A percentile compares a stretch with the other conserved stretches of the same genome.
Conservation (phyloP, 2,113 vertebrate species). For the Prochilodus magdalenae region DNA sequence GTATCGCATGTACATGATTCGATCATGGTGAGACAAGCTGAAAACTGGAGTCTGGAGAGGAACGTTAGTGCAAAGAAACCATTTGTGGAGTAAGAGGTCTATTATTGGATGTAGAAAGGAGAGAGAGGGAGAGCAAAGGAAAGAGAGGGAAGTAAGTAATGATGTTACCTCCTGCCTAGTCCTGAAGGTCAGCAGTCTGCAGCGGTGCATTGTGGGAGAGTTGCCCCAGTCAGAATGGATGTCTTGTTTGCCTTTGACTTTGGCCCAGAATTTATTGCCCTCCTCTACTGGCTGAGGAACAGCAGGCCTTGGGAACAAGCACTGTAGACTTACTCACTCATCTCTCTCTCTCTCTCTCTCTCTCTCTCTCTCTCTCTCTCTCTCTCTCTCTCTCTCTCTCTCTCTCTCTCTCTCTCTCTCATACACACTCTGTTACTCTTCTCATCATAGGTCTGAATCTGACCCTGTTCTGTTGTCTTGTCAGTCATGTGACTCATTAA, state of each 20-base stretch:
- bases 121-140: slow-evolving; percentile 63
- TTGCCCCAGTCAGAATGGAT: slow-evolving; percentile 68
- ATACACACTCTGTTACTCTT: background rate
- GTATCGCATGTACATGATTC: slow-evolving; percentile 9
- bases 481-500: slow-evolving; percentile 32
- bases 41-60: slow-evolving; percentile 17
- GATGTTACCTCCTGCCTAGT: slow-evolving; percentile 68
- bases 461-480: slow-evolving; percentile 35
- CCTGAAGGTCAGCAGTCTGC: slow-evolving; percentile 75
- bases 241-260: slow-evolving; percentile 74
- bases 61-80: slow-evolving; percentile 28
- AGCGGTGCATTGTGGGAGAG: slow-evolving; percentile 72
- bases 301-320: slow-evolving; percentile 40
- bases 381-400: background rate
- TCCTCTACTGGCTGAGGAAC: slow-evolving; percentile 49
- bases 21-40: slow-evolving; percentile 34
- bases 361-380: slow-evolving; percentile 2
- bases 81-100: slow-evolving; percentile 51
- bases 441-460: slow-evolving; percentile 27
- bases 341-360: background rate
- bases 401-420: too few relatives aligned
- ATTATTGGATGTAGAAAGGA: slow-evolving; percentile 66
- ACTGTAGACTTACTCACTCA: background rate
- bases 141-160: slow-evolving; percentile 63
- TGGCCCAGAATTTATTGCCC: slow-evolving; percentile 71